Conservation (phyloP, 1,140 invertebrate species). For the Mya arenaria region DNA sequence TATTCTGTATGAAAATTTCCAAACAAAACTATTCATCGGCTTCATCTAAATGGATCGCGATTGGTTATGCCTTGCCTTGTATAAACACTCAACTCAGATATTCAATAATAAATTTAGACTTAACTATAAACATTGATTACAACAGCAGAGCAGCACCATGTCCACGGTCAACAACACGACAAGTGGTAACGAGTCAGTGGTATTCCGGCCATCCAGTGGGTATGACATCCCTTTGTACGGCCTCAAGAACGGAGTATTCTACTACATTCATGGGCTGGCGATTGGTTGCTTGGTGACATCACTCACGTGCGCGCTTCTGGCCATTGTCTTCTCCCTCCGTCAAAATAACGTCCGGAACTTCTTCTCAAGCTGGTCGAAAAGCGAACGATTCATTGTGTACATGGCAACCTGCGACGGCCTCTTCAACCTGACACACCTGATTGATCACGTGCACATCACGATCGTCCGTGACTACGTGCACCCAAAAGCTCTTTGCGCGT, state of each 20-base stretch:
- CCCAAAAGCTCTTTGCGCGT: slow-evolving; percentile 36
- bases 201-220: no score
- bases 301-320: slow-evolving; percentile 10
- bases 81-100: no score
- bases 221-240: slow-evolving; percentile 24
- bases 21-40: no score
- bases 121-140: no score
- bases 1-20: no score
- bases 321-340: slow-evolving; percentile 12
- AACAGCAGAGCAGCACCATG: no score
- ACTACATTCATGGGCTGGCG: slow-evolving; percentile 25
- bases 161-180: no score
- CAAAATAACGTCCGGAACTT: neutral
- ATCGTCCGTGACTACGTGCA: slow-evolving; percentile 7
- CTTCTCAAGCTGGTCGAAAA: slow-evolving; percentile 26
- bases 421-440: slow-evolving; percentile 25
- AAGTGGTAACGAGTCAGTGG: no score
- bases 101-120: no score
- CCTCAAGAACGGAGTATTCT: slow-evolving; percentile 18
- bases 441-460: slow-evolving; percentile 14
- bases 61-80: no score
- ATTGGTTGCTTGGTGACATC: slow-evolving; percentile 12
- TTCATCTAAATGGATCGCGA: no score
- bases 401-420: slow-evolving; percentile 39
- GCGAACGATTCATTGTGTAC: slow-evolving; percentile 43